Evolutionary conservation across 2,113 vertebrate genomes (phyloP).

Genomic region (Calyptommatus sinebrachiatus): DNA sequence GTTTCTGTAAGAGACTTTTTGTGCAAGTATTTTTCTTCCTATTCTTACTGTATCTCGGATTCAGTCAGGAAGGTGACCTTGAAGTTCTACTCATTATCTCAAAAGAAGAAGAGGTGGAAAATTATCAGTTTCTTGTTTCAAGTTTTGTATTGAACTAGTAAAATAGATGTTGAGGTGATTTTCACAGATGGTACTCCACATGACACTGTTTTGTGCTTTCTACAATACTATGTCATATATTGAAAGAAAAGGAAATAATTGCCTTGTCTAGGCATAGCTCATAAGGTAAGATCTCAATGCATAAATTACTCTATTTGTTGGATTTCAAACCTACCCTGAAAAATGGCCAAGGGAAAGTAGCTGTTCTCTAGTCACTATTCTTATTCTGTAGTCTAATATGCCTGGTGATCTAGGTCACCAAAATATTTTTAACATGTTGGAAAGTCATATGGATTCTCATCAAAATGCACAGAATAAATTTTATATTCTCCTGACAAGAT

Average conservation of each 20-base stretch:
- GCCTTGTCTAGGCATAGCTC: background rate
- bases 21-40: background rate
- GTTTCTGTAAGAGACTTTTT: background rate
- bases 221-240: background rate
- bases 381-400: slow-evolving; percentile 33
- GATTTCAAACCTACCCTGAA: background rate
- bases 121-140: background rate
- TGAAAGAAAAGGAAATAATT: background rate
- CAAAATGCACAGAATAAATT: too few species aligned
- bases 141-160: background rate
- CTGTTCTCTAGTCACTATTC: slow-evolving; percentile 19
- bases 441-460: too few species aligned
- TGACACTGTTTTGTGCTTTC: background rate
- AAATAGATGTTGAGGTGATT: background rate
- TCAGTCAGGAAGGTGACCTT: background rate
- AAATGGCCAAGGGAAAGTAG: background rate
- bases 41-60: background rate
- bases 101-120: background rate
- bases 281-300: background rate
- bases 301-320: background rate
- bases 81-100: background rate
- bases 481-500: too few species aligned
- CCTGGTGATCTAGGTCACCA: too few species aligned
- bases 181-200: background rate
- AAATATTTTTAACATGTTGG: too few species aligned